phyloP scores from a whole-genome alignment of 2,888 invertebrate genomes.

The Pandemis heparana region DNA sequence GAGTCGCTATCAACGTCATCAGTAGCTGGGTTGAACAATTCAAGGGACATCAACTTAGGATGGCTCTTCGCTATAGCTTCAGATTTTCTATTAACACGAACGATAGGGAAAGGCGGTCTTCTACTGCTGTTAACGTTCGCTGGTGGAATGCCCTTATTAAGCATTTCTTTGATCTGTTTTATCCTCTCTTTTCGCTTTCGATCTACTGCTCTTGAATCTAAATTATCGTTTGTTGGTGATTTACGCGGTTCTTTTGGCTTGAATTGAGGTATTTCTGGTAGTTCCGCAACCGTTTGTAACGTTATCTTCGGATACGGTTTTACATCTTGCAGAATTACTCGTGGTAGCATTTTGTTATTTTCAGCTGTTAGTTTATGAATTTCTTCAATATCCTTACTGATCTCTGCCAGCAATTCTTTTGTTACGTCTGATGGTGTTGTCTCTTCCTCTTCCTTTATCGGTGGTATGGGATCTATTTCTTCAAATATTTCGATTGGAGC shows the following conservation, averaged over 20 bases:
- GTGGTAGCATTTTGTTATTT: slow-evolving; percentile 71
- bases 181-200: slow-evolving; percentile 87
- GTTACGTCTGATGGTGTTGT: slow-evolving; percentile 71
- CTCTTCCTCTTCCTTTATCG: slow-evolving; percentile 78
- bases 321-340: slow-evolving; percentile 78
- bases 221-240: slow-evolving; percentile 67
- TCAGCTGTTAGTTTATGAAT: slow-evolving; percentile 81
- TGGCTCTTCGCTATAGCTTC: slow-evolving; percentile 88
- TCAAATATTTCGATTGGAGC: slow-evolving; percentile 73
- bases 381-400: slow-evolving; percentile 82
- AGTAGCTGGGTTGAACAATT: slow-evolving; percentile 95
- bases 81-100: slow-evolving; percentile 87
- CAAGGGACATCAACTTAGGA: slow-evolving; percentile 91
- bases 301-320: slow-evolving; percentile 86
- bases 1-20: slow-evolving; percentile 97
- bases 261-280: slow-evolving; percentile 87
- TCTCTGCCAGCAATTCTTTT: slow-evolving; percentile 74
- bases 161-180: slow-evolving; percentile 89
- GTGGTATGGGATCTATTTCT: slow-evolving; percentile 75
- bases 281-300: slow-evolving; percentile 86
- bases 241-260: slow-evolving; percentile 71
- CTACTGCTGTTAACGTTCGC: slow-evolving; percentile 69
- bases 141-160: slow-evolving; percentile 89
- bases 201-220: slow-evolving; percentile 79
- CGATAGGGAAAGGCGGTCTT: slow-evolving; percentile 88